Percentiles rank a stretch among this genome's conserved stretches.
phyloP scores from a whole-genome alignment of 2,888 invertebrate genomes.

The Stenolophus ochropezus region DNA sequence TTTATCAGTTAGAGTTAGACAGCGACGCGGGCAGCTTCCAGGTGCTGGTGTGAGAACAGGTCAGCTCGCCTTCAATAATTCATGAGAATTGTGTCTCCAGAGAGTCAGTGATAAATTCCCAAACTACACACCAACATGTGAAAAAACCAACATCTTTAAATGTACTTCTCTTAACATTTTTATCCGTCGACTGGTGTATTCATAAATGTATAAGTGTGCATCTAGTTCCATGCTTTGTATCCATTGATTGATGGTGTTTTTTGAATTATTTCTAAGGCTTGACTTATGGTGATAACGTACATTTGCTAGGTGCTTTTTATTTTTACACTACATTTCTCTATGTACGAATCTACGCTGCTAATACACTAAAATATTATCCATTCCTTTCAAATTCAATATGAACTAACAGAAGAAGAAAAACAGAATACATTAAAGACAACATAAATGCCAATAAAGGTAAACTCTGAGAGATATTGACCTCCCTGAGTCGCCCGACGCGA shows the following conservation, averaged over 20 bases:
- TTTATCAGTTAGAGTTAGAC: conserved; percentile 44
- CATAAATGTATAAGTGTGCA: conserved; percentile 30
- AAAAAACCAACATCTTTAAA: conserved; percentile 42
- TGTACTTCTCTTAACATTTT: conserved; percentile 34
- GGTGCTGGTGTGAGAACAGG: conserved; percentile 38
- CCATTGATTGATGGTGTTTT: conserved; percentile 10
- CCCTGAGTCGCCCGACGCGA: too few species aligned
- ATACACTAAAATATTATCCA: too few species aligned
- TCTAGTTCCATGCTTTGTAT: conserved; percentile 14
- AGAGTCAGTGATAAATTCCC: conserved; percentile 45
- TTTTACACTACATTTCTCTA: neutral
- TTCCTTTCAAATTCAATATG: too few species aligned
- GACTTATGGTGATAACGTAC: neutral
- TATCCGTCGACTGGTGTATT: conserved; percentile 32
- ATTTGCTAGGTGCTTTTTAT: neutral
- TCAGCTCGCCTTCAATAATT: conserved; percentile 47
- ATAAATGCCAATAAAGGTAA: too few species aligned
- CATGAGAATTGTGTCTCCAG: conserved; percentile 40
- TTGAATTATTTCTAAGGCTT: neutral
- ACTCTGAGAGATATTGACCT: too few species aligned
- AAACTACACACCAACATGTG: conserved; percentile 33
- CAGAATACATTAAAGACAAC: too few species aligned
- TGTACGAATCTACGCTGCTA: neutral
- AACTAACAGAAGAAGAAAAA: neutral
- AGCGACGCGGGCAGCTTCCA: neutral